Evolutionary conservation across 1,140 invertebrate species (phyloP).

Genomic region (Procambarus virginalis): DNA sequence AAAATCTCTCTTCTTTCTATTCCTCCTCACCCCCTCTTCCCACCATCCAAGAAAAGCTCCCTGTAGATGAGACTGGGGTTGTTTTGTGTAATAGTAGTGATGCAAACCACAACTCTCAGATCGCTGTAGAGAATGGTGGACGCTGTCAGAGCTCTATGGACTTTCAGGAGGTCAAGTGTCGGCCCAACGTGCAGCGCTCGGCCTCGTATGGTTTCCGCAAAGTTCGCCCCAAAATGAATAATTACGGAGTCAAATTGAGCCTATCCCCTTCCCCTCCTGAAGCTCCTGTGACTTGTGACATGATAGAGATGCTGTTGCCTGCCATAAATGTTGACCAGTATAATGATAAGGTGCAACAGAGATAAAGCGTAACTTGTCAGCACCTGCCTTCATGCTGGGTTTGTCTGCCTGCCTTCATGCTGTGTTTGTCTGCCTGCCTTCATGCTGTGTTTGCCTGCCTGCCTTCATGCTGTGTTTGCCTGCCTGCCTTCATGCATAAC

Average conservation of each 20-base stretch:
- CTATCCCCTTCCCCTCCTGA: background rate
- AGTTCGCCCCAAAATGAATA: conserved; percentile 8
- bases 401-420: background rate
- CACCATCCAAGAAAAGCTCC: conserved; percentile 30
- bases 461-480: background rate
- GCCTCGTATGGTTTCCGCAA: conserved; percentile 16
- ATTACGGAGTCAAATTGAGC: background rate
- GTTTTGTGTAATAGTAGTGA: conserved; percentile 5
- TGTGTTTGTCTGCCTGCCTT: background rate
- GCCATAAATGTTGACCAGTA: conserved; percentile 28
- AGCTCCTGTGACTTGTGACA: conserved; percentile 5
- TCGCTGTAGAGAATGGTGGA: conserved; percentile 15
- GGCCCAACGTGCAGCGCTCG: conserved; percentile 11
- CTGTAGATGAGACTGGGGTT: background rate
- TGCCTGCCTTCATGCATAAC: background rate
- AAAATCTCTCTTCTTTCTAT: background rate
- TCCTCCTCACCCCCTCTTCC: conserved; percentile 12
- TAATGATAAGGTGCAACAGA: conserved; percentile 28
- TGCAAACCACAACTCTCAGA: conserved; percentile 1
- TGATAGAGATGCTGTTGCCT: conserved; percentile 27
- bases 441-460: background rate
- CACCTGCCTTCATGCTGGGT: background rate
- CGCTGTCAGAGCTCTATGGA: background rate
- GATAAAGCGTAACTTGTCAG: background rate
- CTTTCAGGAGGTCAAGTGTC: background rate